Evolutionary conservation across 1,140 invertebrate species (phyloP).

Genomic region (Diorhabda sublineata): DNA sequence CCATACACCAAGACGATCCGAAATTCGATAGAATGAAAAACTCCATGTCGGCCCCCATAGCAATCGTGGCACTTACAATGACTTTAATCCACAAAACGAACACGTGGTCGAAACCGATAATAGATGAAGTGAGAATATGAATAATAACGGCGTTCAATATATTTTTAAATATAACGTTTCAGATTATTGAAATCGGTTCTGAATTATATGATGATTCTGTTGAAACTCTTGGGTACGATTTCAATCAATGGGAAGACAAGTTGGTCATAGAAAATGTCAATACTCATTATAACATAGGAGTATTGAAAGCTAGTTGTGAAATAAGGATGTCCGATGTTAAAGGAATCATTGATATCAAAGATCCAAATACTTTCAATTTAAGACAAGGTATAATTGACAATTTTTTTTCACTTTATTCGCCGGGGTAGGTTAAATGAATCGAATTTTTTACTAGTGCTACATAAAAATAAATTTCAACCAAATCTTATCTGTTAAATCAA

Average conservation of each 20-base stretch:
- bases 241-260: constrained; percentile 51
- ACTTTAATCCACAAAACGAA: constrained; percentile 47
- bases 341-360: constrained; percentile 47
- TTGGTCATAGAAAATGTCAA: constrained; percentile 45
- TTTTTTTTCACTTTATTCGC: not conserved
- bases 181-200: constrained; percentile 26
- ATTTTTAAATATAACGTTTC: constrained; percentile 1
- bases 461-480: too few relatives aligned
- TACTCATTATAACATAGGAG: constrained; percentile 45
- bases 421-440: too few relatives aligned
- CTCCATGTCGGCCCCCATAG: constrained; percentile 47
- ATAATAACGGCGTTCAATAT: not conserved
- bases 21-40: constrained; percentile 48
- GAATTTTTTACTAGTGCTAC: too few relatives aligned
- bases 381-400: constrained; percentile 31
- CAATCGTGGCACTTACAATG: constrained; percentile 49
- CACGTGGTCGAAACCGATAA: constrained; percentile 51
- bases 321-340: constrained; percentile 47
- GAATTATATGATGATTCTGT: constrained; percentile 37
- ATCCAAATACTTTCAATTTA: constrained; percentile 44
- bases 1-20: constrained; percentile 37
- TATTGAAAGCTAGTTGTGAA: constrained; percentile 47
- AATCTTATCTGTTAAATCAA: too few relatives aligned
- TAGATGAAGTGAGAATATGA: constrained; percentile 46
- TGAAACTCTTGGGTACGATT: constrained; percentile 48